Evolutionary conservation across 2,113 vertebrate genomes (phyloP), one percentile per base, ranked within the genome.

Genomic region (Plecturocebus donacophilus): DNA sequence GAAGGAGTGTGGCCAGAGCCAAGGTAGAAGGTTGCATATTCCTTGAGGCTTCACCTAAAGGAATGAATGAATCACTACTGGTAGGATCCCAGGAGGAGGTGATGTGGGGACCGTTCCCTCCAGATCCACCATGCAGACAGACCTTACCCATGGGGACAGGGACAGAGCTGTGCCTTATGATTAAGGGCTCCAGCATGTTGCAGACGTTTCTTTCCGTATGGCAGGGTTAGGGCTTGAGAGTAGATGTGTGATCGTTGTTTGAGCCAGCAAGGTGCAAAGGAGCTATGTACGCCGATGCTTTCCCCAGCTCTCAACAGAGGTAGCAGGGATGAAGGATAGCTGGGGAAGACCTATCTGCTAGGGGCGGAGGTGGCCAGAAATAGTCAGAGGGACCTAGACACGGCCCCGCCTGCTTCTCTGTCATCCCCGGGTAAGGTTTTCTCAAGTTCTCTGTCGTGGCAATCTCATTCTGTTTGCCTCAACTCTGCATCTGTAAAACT

Each of bases 91-190:
- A 32, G 61, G 68, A 82, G 38, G 27, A 66, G 45, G 3, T 16
- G 42, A 49, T 30, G 17, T 2, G 1, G 14, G 61, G 27, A 38
- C 35, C 77, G 32, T 32, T 70, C 40, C 40, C 47, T 70, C 71
- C 82, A 21, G 3, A 64, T 35, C 61, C 11, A 12, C 58, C 16
- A 6, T 3, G 38, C 49, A 54, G 12, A 49, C 19, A 58, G 77
- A 11, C 23, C 40, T 70, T 8, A 47, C n/a, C 27, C 8, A 2
- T 8, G 0, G 1, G 35, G 10, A 4, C 58, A 66, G 35, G 75
- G 38, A 32, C 0, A 16, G 30, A 52, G 38, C 66, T 54, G 84
- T 52, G 5, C 6, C 54, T 66, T 25, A 7, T 5, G 30, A 52
- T 9, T 2, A 1, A 19, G 23, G 56, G 32, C 49, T 45, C 52